Percentiles rank a stretch among this genome's conserved stretches.
Evolutionary conservation across 1,140 invertebrate species (phyloP).

Genomic region (Drosophila rufa): DNA sequence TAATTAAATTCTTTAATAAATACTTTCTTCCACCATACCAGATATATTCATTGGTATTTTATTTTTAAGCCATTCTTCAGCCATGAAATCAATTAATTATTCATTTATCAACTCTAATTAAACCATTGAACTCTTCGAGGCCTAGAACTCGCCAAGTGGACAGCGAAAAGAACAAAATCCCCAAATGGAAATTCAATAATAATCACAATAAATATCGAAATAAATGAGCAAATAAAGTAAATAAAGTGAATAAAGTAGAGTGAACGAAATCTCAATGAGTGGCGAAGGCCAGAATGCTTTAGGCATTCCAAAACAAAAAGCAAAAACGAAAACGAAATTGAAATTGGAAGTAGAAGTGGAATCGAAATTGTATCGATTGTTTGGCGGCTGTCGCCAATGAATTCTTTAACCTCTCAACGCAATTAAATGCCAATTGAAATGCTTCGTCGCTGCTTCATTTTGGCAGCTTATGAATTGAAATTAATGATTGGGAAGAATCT

Average conservation of each 20-base stretch:
- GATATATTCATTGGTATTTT: not conserved
- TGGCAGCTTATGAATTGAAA: constrained; percentile 52
- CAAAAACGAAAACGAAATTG: constrained; percentile 66
- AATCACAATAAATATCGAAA: constrained; percentile 72
- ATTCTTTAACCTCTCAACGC: constrained; percentile 64
- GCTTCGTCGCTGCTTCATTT: constrained; percentile 17
- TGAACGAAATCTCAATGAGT: constrained; percentile 74
- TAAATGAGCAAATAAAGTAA: constrained; percentile 45
- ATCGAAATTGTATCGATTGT: constrained; percentile 76
- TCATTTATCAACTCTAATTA: constrained; percentile 61
- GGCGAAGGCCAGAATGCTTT: constrained; percentile 81
- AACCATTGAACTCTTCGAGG: constrained; percentile 53
- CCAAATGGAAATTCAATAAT: constrained; percentile 69
- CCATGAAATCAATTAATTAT: not conserved
- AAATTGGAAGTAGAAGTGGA: constrained; percentile 33
- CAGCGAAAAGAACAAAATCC: constrained; percentile 28
- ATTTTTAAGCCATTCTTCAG: not conserved
- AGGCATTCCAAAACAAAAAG: constrained; percentile 66
- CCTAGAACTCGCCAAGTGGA: constrained; percentile 6
- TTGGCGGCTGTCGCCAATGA: constrained; percentile 69
- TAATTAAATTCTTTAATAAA: not conserved
- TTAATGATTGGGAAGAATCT: constrained; percentile 66
- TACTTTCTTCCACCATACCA: not conserved
- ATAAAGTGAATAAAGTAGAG: constrained; percentile 31
- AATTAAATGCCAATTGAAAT: constrained; percentile 81